These are phyloP conservation scores for Procapra przewalskii DNA, from an alignment of 2,113 vertebrate species.

Conservation along the genomic window DNA sequence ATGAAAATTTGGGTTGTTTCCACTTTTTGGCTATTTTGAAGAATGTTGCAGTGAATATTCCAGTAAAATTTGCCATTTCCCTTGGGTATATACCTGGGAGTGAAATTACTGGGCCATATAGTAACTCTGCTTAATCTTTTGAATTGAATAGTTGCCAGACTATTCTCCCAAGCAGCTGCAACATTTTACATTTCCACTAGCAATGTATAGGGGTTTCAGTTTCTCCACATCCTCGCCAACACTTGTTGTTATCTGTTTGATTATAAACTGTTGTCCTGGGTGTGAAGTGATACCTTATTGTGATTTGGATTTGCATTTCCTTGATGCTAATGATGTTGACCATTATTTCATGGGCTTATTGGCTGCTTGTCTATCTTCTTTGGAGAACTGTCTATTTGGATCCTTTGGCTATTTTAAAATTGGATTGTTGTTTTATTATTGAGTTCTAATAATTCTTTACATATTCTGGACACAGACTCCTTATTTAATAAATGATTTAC, in stretches of 20 bases:
- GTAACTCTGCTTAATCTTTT: neutral
- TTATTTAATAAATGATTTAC: neutral
- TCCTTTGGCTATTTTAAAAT: neutral
- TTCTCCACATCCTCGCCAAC: neutral
- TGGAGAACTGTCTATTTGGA: neutral
- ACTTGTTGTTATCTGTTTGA: neutral
- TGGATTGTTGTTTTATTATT: neutral
- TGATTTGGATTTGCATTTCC: neutral
- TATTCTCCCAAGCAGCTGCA: neutral
- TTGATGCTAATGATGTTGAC: neutral
- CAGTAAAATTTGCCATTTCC: neutral
- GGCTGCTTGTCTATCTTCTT: neutral
- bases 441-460: neutral
- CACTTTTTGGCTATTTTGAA: neutral
- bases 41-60: neutral
- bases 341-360: neutral
- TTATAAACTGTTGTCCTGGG: neutral
- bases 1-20: neutral
- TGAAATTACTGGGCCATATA: neutral
- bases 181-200: neutral
- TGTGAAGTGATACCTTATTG: neutral
- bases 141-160: neutral
- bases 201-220: neutral
- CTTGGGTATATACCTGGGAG: neutral
- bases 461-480: neutral